Conservation (phyloP, 2,113 vertebrate genomes). For the Saccopteryx leptura region DNA sequence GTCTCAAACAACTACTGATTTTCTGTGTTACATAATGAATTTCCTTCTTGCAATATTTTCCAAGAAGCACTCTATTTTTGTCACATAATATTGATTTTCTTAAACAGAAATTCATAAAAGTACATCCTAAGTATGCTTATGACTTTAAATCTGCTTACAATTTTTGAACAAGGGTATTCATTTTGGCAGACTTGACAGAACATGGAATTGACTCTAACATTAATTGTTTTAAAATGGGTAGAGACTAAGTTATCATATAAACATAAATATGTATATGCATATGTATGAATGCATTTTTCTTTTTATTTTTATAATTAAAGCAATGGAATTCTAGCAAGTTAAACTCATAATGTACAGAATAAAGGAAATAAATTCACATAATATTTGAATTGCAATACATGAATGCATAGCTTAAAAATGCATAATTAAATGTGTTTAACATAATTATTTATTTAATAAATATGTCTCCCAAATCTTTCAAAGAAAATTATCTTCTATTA, state of each 20-base stretch:
- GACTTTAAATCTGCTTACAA: background rate
- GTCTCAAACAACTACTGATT: constrained; percentile 67
- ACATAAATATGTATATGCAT: background rate
- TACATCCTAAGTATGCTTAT: background rate
- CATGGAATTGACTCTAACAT: background rate
- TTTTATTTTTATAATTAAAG: background rate
- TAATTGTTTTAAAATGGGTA: background rate
- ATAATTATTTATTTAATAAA: background rate
- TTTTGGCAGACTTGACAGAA: background rate
- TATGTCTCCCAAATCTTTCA: background rate
- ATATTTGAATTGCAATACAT: background rate
- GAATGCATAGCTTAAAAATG: background rate
- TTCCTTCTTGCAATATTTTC: constrained; percentile 66
- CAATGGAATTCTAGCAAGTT: background rate
- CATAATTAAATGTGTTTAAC: constrained; percentile 9
- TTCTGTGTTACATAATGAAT: constrained; percentile 22
- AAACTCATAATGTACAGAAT: background rate
- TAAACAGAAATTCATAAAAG: constrained; percentile 59
- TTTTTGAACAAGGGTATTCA: background rate
- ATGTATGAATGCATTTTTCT: background rate
- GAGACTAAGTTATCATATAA: background rate
- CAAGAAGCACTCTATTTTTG: constrained; percentile 52
- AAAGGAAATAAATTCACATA: background rate
- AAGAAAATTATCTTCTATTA: background rate
- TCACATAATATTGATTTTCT: constrained; percentile 53